phyloP scores from a whole-genome alignment of 2,113 vertebrate genomes.

The Psittacara wagleri region DNA sequence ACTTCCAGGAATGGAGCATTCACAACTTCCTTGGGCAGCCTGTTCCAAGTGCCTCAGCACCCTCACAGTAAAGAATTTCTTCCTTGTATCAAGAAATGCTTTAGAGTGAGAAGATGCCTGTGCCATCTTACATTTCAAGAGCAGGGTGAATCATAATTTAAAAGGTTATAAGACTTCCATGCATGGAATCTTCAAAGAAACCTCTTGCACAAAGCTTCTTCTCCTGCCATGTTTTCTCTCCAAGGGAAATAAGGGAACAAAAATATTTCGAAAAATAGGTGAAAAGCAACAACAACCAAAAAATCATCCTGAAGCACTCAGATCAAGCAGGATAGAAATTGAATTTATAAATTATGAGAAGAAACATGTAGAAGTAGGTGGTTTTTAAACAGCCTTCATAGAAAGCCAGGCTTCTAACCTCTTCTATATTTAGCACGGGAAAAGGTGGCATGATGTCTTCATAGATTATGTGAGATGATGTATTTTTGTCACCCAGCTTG shows the following conservation, averaged over 20 bases:
- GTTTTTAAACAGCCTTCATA: not conserved
- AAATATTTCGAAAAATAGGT: not conserved
- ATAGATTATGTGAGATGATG: constrained; percentile 1
- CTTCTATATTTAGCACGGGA: constrained; percentile 25
- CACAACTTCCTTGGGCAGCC: not conserved
- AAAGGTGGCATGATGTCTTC: not conserved
- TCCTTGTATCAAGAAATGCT: not conserved
- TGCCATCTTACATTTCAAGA: not conserved
- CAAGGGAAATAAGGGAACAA: not conserved
- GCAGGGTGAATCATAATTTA: not conserved
- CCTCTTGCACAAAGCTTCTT: not conserved
- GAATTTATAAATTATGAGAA: not conserved
- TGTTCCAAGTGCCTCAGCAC: not conserved
- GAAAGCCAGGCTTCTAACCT: not conserved
- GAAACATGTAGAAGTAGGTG: not conserved
- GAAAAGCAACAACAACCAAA: not conserved
- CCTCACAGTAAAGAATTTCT: not conserved
- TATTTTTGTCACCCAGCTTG: constrained; percentile 12
- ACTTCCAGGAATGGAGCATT: not conserved
- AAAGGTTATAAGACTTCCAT: not conserved
- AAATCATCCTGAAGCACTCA: not conserved
- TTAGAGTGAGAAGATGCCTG: not conserved
- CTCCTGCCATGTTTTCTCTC: not conserved
- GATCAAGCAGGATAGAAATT: not conserved
- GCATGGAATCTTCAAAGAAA: not conserved